A percentile compares a stretch with the other conserved stretches of the same genome.
Evolutionary conservation across 2,113 vertebrate genomes (phyloP).

Genomic region (Brevimyrus niger): DNA sequence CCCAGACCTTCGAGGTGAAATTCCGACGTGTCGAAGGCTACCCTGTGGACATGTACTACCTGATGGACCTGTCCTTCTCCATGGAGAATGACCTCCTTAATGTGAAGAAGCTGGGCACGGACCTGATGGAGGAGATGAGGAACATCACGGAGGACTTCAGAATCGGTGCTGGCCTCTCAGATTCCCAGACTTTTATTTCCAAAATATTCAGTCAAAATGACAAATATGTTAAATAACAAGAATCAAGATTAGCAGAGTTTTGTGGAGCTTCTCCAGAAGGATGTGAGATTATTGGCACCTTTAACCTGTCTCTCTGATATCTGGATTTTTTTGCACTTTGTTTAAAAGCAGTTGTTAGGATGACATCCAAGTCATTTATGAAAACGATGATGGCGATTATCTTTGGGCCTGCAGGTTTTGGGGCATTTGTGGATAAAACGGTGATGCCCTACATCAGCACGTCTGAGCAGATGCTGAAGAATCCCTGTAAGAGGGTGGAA

Average conservation of each 20-base stretch:
- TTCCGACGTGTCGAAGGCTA: slow-evolving; percentile 69
- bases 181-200: not conserved
- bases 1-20: slow-evolving; percentile 56
- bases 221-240: not conserved
- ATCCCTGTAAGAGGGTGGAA: slow-evolving; percentile 21
- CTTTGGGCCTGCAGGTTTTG: slow-evolving; percentile 22
- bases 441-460: slow-evolving; percentile 30
- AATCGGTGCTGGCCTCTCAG: slow-evolving; percentile 50
- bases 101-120: slow-evolving; percentile 65
- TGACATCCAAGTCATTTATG: not conserved
- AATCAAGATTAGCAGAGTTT: not conserved
- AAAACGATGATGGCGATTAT: not conserved
- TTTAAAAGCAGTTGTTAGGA: not conserved
- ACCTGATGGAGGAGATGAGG: slow-evolving; percentile 61
- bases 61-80: slow-evolving; percentile 78
- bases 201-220: not conserved
- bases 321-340: not conserved
- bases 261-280: not conserved
- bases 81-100: slow-evolving; percentile 70
- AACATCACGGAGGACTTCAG: slow-evolving; percentile 59
- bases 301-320: not conserved
- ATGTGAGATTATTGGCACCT: not conserved
- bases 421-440: slow-evolving; percentile 29
- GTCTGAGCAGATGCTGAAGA: slow-evolving; percentile 26
- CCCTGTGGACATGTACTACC: slow-evolving; percentile 75